phyloP scores from a whole-genome alignment of 2,888 invertebrate species.

The Amblyteles armatorius region DNA sequence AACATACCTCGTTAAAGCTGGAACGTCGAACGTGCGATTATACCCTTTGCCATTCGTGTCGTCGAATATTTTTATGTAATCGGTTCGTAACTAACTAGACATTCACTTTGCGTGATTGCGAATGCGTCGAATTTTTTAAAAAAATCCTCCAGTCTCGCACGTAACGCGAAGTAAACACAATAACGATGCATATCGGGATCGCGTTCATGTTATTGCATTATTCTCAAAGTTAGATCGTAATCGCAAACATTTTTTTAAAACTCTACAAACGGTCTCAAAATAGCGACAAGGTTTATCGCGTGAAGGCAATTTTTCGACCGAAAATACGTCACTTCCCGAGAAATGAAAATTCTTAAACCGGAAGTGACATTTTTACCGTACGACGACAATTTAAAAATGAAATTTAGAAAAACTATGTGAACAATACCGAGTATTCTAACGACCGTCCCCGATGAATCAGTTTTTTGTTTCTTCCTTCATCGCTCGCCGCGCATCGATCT shows the following conservation, averaged over 20 bases:
- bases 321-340: too few species aligned
- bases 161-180: neutral
- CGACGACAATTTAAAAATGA: neutral
- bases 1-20: conserved; percentile 53
- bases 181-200: neutral
- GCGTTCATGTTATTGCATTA: neutral
- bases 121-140: neutral
- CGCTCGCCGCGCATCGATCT: conserved; percentile 26
- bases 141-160: neutral
- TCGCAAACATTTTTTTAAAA: too few species aligned
- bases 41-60: conserved; percentile 51
- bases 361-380: too few species aligned
- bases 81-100: conserved; percentile 17
- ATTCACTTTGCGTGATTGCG: neutral
- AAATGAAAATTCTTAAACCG: neutral
- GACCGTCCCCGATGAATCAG: conserved; percentile 31
- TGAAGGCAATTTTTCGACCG: too few species aligned
- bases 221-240: neutral
- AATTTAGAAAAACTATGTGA: neutral
- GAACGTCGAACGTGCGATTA: conserved; percentile 43
- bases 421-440: conserved; percentile 25
- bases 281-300: too few species aligned
- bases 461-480: conserved; percentile 19
- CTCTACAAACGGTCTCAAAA: too few species aligned
- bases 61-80: conserved; percentile 51